These are phyloP conservation scores for Peribatodes rhomboidaria DNA, from an alignment of 2,888 invertebrate genomes.

Conservation along the genomic window DNA sequence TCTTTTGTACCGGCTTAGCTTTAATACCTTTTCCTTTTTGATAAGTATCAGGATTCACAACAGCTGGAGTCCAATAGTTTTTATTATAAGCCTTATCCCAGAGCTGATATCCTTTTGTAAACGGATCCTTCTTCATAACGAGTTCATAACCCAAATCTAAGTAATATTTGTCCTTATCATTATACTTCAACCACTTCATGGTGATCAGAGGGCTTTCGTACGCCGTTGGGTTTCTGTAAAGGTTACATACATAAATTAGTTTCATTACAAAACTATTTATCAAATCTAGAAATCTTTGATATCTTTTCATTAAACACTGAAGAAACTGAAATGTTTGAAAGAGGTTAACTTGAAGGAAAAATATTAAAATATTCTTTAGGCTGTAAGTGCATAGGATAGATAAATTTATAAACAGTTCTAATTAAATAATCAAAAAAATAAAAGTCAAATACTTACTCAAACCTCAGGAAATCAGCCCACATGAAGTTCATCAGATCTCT, in stretches of 20 bases:
- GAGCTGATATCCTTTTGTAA: slow-evolving; percentile 63
- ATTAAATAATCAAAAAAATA: neutral
- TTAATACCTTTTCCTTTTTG: slow-evolving; percentile 15
- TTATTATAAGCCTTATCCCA: slow-evolving; percentile 75
- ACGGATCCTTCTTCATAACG: slow-evolving; percentile 63
- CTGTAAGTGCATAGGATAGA: too few relatives aligned
- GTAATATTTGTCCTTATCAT: slow-evolving; percentile 64
- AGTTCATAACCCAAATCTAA: slow-evolving; percentile 67
- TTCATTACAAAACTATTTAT: too few relatives aligned
- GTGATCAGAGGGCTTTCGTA: slow-evolving; percentile 69
- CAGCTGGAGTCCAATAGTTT: slow-evolving; percentile 70
- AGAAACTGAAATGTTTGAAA: too few relatives aligned
- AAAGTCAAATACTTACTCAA: slow-evolving; percentile 66
- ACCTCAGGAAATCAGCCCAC: slow-evolving; percentile 79
- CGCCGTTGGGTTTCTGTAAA: slow-evolving; percentile 75
- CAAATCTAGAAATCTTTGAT: too few relatives aligned
- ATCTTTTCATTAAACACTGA: too few relatives aligned
- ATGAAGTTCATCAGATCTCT: slow-evolving; percentile 74
- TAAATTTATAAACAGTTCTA: too few relatives aligned
- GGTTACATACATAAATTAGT: too few relatives aligned
- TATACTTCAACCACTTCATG: slow-evolving; percentile 70
- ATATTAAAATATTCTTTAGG: too few relatives aligned
- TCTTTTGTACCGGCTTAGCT: slow-evolving; percentile 9
- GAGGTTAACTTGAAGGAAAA: too few relatives aligned
- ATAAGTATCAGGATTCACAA: slow-evolving; percentile 46